Evolutionary conservation across 2,113 vertebrate genomes (phyloP).

Genomic region (Ancistrus triradiatus): DNA sequence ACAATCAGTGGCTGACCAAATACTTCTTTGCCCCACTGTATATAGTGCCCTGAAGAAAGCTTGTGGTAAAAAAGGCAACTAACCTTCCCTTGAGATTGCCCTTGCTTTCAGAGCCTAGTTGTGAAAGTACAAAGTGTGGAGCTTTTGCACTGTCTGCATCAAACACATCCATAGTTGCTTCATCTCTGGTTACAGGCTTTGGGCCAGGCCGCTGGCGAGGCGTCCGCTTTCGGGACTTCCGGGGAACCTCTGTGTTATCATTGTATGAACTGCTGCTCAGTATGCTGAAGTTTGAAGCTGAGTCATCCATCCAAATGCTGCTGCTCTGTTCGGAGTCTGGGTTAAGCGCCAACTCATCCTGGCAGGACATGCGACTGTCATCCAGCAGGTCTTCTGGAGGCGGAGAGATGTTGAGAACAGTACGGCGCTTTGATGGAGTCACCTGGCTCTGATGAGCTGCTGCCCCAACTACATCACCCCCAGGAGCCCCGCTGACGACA

Average conservation of each 20-base stretch:
- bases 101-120: constrained; percentile 92
- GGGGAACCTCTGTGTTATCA: constrained; percentile 96
- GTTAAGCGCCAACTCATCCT: constrained; percentile 80
- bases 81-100: constrained; percentile 81
- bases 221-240: constrained; percentile 95
- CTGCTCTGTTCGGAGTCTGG: constrained; percentile 94
- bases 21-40: too few relatives aligned
- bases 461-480: constrained; percentile 46
- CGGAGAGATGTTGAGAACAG: constrained; percentile 94
- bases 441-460: constrained; percentile 79
- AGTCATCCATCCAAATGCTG: constrained; percentile 98
- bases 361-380: constrained; percentile 97
- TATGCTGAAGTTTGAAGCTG: constrained; percentile 97
- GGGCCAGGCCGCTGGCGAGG: constrained; percentile 93
- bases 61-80: too few relatives aligned
- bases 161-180: constrained; percentile 97
- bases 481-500: constrained; percentile 48
- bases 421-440: constrained; percentile 89
- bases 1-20: too few relatives aligned
- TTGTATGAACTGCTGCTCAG: constrained; percentile 95
- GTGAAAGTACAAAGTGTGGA: constrained; percentile 97
- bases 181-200: constrained; percentile 83
- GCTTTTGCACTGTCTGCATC: constrained; percentile 98
- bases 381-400: constrained; percentile 96
- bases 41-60: too few relatives aligned